A percentile compares a stretch with the other conserved stretches of the same genome.
phyloP scores from a whole-genome alignment of 1,140 invertebrate species.

The Zaprionus gabonicus region DNA sequence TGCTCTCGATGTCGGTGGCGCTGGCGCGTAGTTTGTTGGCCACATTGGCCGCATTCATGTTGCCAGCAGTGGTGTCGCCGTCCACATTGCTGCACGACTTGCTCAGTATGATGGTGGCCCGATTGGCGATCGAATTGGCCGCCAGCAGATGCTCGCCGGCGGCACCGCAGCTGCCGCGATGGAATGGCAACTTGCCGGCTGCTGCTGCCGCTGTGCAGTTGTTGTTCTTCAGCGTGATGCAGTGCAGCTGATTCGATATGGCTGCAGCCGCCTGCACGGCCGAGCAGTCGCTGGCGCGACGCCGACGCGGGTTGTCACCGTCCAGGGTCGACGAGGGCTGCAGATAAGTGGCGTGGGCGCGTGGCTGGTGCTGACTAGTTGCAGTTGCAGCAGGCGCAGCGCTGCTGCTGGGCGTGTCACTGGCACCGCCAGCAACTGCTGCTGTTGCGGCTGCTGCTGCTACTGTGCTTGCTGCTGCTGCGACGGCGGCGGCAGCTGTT shows the following conservation, averaged over 20 bases:
- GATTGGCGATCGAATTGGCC: conserved; percentile 80
- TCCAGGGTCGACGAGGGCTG: conserved; percentile 47
- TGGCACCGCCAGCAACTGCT: conserved; percentile 8
- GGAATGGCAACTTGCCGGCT: conserved; percentile 65
- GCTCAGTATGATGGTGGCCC: conserved; percentile 77
- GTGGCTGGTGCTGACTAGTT: conserved; percentile 20
- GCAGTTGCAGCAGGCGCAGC: conserved; percentile 1
- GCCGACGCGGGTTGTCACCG: conserved; percentile 66
- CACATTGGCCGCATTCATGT: conserved; percentile 8
- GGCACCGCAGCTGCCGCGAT: conserved; percentile 80
- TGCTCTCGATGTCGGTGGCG: conserved; percentile 66
- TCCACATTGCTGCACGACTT: conserved; percentile 83
- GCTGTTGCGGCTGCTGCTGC: background rate
- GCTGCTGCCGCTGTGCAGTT: conserved; percentile 58
- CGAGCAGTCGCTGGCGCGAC: conserved; percentile 77
- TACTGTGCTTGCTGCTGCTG: conserved; percentile 19
- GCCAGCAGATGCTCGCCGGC: conserved; percentile 78
- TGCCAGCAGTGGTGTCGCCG: conserved; percentile 38
- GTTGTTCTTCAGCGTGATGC: conserved; percentile 81
- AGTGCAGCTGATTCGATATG: conserved; percentile 74
- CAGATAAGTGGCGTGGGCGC: conserved; percentile 36
- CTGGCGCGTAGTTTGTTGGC: conserved; percentile 65
- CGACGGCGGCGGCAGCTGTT: conserved; percentile 46
- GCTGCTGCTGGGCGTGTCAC: conserved; percentile 18
- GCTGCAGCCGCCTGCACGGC: conserved; percentile 61